Conservation (phyloP, 1,140 invertebrate species). For the Lethrus apterus region DNA sequence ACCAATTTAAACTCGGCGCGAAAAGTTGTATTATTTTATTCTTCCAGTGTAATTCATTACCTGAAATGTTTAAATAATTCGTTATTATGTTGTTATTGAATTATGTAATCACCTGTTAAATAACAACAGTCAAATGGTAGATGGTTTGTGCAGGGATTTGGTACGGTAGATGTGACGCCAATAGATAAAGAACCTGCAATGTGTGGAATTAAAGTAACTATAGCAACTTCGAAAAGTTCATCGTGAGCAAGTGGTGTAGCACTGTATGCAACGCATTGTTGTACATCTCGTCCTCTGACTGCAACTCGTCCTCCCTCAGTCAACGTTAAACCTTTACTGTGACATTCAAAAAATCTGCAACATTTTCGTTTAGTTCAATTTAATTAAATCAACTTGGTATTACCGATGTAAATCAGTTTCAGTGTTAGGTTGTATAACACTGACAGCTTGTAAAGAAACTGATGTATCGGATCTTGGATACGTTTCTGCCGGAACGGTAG, state of each 20-base stretch:
- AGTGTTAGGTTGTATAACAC: conserved; percentile 28
- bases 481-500: conserved; percentile 19
- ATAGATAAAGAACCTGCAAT: conserved; percentile 71
- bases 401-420: conserved; percentile 33
- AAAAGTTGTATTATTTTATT: conserved; percentile 53
- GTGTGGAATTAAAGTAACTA: conserved; percentile 53
- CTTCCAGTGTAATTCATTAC: conserved; percentile 59
- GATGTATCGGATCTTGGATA: conserved; percentile 36
- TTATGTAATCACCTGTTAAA: conserved; percentile 52
- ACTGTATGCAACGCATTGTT: conserved; percentile 67
- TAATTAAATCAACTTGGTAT: not conserved
- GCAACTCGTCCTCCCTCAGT: conserved; percentile 62
- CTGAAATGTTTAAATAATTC: conserved; percentile 38
- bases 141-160: conserved; percentile 49
- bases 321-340: conserved; percentile 65
- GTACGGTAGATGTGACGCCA: conserved; percentile 62
- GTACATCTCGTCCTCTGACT: conserved; percentile 54
- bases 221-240: conserved; percentile 64
- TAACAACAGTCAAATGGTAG: conserved; percentile 57
- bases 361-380: not conserved
- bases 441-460: conserved; percentile 33
- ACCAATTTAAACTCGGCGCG: conserved; percentile 69
- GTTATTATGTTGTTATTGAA: not conserved
- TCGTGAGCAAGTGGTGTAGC: conserved; percentile 62
- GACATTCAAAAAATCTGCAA: conserved; percentile 55